Conservation (phyloP, 1,140 invertebrate genomes). For the Leptinotarsa texana region DNA sequence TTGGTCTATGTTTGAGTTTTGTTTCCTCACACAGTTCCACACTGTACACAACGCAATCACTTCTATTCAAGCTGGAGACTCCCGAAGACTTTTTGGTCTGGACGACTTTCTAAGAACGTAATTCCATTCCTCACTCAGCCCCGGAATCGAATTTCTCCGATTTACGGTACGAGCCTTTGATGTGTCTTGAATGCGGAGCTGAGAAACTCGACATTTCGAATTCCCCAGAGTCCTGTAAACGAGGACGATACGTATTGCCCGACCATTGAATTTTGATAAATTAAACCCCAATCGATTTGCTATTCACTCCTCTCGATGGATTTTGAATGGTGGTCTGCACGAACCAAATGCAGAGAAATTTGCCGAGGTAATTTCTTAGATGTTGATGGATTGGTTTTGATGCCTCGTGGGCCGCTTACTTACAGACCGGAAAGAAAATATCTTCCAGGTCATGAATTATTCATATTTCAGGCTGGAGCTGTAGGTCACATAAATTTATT, state of each 20-base stretch:
- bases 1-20: no score
- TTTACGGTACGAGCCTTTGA: background rate
- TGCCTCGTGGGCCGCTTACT: no score
- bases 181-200: conserved; percentile 2
- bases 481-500: no score
- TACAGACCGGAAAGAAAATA: no score
- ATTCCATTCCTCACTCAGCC: no score
- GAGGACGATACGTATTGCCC: background rate
- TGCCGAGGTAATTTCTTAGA: background rate
- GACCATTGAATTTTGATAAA: conserved; percentile 6
- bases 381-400: background rate
- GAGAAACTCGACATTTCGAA: background rate
- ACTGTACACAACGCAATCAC: no score
- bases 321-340: background rate
- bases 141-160: background rate
- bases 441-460: no score
- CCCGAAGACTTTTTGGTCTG: no score
- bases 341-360: background rate
- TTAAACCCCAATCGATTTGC: background rate
- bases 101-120: no score
- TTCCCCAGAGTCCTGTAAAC: background rate
- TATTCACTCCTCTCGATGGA: conserved; percentile 5
- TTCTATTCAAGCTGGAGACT: no score
- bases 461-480: no score
- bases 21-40: no score